phyloP scores from a whole-genome alignment of 2,797 vertebrate species.

The Morelia viridis region DNA sequence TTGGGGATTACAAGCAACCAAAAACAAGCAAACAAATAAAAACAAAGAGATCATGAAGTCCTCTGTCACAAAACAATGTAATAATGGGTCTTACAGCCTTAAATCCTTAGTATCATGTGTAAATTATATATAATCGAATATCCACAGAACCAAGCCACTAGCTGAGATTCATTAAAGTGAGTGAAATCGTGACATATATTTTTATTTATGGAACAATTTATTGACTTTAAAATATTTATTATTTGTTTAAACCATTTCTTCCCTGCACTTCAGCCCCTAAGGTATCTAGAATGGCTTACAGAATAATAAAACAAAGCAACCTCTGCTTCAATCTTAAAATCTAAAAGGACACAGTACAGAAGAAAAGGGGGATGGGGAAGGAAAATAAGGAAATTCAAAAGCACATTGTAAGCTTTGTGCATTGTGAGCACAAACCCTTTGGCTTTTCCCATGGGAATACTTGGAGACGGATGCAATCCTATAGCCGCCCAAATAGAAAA shows the following conservation, averaged over 20 bases:
- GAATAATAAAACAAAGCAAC: background rate
- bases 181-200: slow-evolving; percentile 1
- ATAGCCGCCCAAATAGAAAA: background rate
- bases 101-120: background rate
- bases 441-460: background rate
- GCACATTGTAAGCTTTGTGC: background rate
- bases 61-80: background rate
- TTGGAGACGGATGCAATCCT: background rate
- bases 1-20: background rate
- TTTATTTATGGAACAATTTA: slow-evolving; percentile 3
- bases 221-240: slow-evolving; percentile 3
- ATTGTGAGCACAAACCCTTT: background rate
- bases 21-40: background rate
- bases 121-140: background rate
- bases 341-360: background rate
- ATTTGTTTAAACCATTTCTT: background rate
- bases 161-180: background rate
- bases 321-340: background rate
- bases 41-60: background rate
- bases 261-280: background rate
- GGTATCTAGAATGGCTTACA: background rate
- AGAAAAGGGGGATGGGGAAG: background rate
- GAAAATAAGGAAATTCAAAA: background rate
- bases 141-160: background rate
- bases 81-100: background rate